Conservation (phyloP, 2,888 invertebrate species). For the Stenichneumon culpator region DNA sequence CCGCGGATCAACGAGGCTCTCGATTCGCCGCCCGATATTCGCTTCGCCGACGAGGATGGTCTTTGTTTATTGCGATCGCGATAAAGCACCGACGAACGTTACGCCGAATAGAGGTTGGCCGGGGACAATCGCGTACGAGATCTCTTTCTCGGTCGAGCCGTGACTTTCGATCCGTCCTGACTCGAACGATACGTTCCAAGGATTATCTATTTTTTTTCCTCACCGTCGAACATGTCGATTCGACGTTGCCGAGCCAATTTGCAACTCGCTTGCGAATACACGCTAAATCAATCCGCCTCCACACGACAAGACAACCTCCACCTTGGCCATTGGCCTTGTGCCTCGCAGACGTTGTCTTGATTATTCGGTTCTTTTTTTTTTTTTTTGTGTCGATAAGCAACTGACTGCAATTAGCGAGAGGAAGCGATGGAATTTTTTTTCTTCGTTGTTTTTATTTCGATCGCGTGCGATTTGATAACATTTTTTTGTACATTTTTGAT, state of each 20-base stretch:
- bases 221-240: background rate
- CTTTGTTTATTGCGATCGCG: conserved; percentile 4
- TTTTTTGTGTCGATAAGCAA: background rate
- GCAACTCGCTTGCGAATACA: background rate
- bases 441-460: background rate
- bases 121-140: conserved; percentile 15
- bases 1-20: background rate
- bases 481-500: background rate
- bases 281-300: conserved; percentile 19
- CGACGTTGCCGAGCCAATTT: background rate
- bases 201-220: background rate
- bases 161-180: background rate
- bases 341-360: conserved; percentile 18
- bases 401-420: background rate
- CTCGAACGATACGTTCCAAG: background rate
- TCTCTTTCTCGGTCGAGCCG: background rate
- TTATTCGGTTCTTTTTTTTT: background rate
- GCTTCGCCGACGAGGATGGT: background rate
- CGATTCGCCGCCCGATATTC: background rate
- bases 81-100: conserved; percentile 45
- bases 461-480: background rate
- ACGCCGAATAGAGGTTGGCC: conserved; percentile 61
- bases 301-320: conserved; percentile 38
- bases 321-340: conserved; percentile 49
- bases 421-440: background rate